phyloP scores from a whole-genome alignment of 2,113 vertebrate genomes.

The Callopanchax toddi region DNA sequence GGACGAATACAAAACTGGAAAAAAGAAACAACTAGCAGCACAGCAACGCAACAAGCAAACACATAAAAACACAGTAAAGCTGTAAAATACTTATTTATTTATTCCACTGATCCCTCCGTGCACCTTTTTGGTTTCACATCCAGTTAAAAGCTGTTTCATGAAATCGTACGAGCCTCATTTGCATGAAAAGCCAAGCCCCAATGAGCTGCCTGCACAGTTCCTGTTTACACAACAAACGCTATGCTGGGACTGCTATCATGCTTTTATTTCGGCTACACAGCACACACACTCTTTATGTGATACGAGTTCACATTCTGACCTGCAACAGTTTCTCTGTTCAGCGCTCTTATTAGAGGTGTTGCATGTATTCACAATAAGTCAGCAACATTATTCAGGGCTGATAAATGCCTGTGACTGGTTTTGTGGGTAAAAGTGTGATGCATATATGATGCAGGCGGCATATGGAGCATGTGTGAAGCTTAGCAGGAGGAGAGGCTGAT shows the following conservation, averaged over 20 bases:
- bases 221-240: constrained; percentile 39
- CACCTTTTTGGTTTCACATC: neutral
- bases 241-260: neutral
- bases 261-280: constrained; percentile 1
- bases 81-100: neutral
- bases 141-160: neutral
- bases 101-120: neutral
- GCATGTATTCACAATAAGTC: too few relatives aligned
- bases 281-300: neutral
- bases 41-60: too few relatives aligned
- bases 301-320: constrained; percentile 4
- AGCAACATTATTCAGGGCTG: too few relatives aligned
- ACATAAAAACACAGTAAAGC: too few relatives aligned
- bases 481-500: constrained; percentile 7
- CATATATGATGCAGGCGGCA: constrained; percentile 31
- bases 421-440: constrained; percentile 29
- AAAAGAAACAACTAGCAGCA: too few relatives aligned
- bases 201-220: constrained; percentile 11
- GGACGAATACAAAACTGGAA: too few relatives aligned
- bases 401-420: neutral
- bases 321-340: too few relatives aligned
- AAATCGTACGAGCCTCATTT: neutral
- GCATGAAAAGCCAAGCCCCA: constrained; percentile 3
- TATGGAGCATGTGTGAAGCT: constrained; percentile 21
- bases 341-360: too few relatives aligned